These are phyloP conservation scores for Sceloporus tristichus DNA, from an alignment of 2,113 vertebrate species.

Conservation along the genomic window DNA sequence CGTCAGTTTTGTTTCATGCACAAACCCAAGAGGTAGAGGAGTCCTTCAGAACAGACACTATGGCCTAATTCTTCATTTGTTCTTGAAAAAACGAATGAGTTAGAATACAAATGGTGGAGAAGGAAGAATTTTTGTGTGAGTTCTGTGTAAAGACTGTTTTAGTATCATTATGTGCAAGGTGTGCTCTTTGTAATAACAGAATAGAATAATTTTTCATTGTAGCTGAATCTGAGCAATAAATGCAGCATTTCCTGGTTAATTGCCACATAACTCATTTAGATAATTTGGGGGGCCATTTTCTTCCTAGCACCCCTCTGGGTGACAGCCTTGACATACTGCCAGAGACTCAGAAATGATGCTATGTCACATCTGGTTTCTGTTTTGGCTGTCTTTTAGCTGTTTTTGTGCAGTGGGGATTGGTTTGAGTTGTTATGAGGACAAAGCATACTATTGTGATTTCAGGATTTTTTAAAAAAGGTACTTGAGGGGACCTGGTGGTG, in stretches of 20 bases:
- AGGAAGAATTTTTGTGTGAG: not conserved
- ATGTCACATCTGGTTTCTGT: constrained; percentile 8
- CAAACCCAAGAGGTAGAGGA: not conserved
- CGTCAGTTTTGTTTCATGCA: not conserved
- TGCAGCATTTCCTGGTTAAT: not conserved
- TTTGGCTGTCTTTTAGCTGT: constrained; percentile 68
- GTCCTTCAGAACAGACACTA: too few species aligned
- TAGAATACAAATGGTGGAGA: not conserved
- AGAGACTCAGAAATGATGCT: not conserved
- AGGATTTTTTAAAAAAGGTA: too few species aligned
- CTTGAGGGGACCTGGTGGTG: constrained; percentile 44
- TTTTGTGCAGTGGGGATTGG: too few species aligned
- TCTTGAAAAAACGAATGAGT: not conserved
- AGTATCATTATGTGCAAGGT: not conserved
- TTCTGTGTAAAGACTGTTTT: not conserved
- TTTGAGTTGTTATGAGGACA: too few species aligned
- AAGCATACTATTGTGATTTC: too few species aligned
- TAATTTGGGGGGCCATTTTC: too few species aligned
- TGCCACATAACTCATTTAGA: not conserved
- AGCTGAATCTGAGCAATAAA: not conserved
- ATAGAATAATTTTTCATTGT: not conserved
- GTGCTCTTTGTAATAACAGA: not conserved
- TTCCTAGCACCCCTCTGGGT: too few species aligned
- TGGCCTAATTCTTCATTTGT: not conserved
- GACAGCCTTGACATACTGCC: too few species aligned